Evolutionary conservation across 2,113 vertebrate genomes (phyloP).

Genomic region (Vidua macroura): DNA sequence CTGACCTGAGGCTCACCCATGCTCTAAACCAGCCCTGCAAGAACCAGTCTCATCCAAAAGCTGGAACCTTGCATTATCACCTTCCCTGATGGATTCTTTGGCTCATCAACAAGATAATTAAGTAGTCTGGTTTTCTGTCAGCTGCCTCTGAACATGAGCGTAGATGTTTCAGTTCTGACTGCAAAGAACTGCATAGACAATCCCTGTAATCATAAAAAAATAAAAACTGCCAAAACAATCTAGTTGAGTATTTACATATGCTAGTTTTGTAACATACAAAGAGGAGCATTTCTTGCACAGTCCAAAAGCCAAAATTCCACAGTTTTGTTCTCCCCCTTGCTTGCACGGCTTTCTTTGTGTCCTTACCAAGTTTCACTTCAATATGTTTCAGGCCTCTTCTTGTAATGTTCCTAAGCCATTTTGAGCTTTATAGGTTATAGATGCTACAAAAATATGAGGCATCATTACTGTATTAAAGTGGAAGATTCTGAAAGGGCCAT

Average conservation of each 20-base stretch:
- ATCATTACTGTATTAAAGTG: constrained; percentile 6
- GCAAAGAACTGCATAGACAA: neutral
- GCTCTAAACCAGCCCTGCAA: neutral
- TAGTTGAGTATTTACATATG: neutral
- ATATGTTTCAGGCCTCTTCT: neutral
- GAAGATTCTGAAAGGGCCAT: constrained; percentile 7
- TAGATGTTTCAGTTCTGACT: neutral
- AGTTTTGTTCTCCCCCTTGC: neutral
- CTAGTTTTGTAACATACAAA: neutral
- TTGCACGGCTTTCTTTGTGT: neutral
- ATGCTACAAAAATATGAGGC: neutral
- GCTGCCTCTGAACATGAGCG: neutral
- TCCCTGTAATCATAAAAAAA: neutral
- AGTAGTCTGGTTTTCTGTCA: neutral
- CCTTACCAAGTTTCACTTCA: neutral
- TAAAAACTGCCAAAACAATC: neutral
- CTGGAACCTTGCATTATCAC: neutral
- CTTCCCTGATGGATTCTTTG: neutral
- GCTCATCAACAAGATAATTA: neutral
- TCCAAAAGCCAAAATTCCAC: neutral
- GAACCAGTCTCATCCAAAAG: neutral
- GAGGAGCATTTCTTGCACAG: neutral
- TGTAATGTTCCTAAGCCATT: neutral
- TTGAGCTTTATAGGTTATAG: neutral
- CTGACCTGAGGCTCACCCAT: neutral